Evolutionary conservation across 2,888 invertebrate species (phyloP), one percentile per base, ranked within the genome.

Genomic region (Gortyna flavago): DNA sequence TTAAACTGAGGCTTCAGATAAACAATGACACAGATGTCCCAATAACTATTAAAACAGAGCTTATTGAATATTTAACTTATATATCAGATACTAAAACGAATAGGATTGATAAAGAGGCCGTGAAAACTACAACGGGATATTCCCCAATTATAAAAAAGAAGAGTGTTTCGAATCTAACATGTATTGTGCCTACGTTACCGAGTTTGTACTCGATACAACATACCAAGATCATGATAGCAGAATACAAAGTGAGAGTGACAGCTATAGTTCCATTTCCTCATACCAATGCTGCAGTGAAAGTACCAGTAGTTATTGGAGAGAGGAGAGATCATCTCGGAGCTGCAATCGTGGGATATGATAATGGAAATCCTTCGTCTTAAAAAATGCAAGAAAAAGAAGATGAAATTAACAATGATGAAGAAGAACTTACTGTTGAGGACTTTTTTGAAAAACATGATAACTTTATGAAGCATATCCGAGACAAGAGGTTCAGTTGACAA

Each of bases 241-340:
- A 90, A 1, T 92, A 88, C 54, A 83, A 74, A 54, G 67, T 92
- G 1, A 88, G 77, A 77, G 79, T 92, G 2, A 90, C 89, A 0
- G 75, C 84, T 0, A 76, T 72, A 61, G 66, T 92, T 0, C 90
- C 92, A 0, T 79, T 91, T 29, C 91, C 90, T 29, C 82, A 91
- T 69, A 75, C 72, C 8, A 90, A 92, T 81, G 76, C 84, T 25
- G 72, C 77, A 2, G 73, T 84, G 2, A 84, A 90, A 51, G 78
- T 90, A 54, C 92, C 91, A 51, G 83, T 92, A 44, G 87, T 89
- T 7, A 88, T 92, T 69, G 90, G 91, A 9, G 84, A 87, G 51
- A 69, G 57, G 18, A 72, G 32, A 62, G 4, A 18, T 13, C 25
- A 66, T 18, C 7, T 44, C 0, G 25, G 51, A 59, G 73, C 41